phyloP scores from a whole-genome alignment of 2,888 invertebrate genomes.

The Ramazzottius varieornatus region DNA sequence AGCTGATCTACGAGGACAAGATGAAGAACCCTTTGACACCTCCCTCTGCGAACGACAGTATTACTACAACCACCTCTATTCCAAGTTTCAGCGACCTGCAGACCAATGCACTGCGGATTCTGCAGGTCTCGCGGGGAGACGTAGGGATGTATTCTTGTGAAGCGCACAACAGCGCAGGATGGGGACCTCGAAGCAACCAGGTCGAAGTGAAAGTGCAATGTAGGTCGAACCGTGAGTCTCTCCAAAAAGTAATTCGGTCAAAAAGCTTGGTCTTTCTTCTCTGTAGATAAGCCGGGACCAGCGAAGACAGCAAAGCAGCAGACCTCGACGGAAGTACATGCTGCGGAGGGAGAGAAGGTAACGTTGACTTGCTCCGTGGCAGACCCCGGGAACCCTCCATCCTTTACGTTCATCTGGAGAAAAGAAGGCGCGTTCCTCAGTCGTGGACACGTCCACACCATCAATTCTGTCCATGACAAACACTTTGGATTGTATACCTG shows the following conservation, averaged over 20 bases:
- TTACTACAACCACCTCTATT: neutral
- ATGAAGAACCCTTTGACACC: neutral
- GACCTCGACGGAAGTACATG: neutral
- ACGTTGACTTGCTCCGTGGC: neutral
- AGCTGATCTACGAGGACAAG: neutral
- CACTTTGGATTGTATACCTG: neutral
- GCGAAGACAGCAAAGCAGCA: neutral
- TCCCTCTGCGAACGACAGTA: neutral
- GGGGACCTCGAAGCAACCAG: neutral
- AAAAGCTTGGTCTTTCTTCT: neutral
- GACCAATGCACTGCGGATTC: neutral
- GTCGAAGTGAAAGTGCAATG: conserved; percentile 1
- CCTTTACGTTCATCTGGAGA: neutral
- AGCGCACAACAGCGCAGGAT: neutral
- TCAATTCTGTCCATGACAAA: neutral
- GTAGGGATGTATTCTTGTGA: neutral
- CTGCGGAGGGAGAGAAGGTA: neutral
- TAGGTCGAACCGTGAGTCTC: neutral
- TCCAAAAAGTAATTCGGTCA: neutral
- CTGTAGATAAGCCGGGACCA: neutral
- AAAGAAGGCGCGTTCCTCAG: neutral
- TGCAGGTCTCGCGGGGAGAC: neutral
- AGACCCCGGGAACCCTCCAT: neutral
- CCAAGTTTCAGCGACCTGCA: neutral
- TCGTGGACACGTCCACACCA: neutral